A percentile compares a stretch with the other conserved stretches of the same genome.
Evolutionary conservation across 2,113 vertebrate genomes (phyloP).

Genomic region (Pelecanus crispus): DNA sequence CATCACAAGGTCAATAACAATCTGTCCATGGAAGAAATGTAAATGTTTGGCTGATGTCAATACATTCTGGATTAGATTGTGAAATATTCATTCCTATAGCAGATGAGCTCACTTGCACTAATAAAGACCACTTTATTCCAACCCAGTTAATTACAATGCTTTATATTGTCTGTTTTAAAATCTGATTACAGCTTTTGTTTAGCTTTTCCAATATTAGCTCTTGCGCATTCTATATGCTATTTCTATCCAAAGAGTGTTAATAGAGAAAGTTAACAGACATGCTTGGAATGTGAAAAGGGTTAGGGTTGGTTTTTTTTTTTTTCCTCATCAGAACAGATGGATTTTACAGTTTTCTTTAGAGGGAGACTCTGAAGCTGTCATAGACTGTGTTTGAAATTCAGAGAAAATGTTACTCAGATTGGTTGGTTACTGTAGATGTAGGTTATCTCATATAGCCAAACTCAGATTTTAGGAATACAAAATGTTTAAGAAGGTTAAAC

Average conservation of each 20-base stretch:
- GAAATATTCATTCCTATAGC: conserved; percentile 60
- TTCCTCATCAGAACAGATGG: conserved; percentile 14
- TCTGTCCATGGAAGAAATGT: conserved; percentile 60
- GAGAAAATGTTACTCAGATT: neutral
- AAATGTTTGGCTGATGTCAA: conserved; percentile 65
- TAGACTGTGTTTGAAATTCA: neutral
- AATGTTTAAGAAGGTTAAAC: neutral
- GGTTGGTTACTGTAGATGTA: neutral
- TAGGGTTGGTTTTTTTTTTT: neutral
- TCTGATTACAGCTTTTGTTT: conserved; percentile 60
- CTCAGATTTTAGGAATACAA: neutral
- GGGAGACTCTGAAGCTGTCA: neutral
- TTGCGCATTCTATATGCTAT: neutral
- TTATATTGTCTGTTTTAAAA: conserved; percentile 57
- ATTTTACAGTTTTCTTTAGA: neutral
- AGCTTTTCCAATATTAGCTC: conserved; percentile 37
- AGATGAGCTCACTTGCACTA: conserved; percentile 49
- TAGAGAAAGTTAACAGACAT: conserved; percentile 35
- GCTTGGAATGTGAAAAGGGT: conserved; percentile 24
- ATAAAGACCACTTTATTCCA: conserved; percentile 56
- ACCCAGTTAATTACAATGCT: conserved; percentile 45
- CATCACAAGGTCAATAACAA: conserved; percentile 70
- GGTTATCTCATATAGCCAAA: neutral
- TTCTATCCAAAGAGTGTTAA: conserved; percentile 36
- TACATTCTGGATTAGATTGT: conserved; percentile 51